Conservation (phyloP, 2,113 vertebrate genomes). For the Hepsetus odoe region DNA sequence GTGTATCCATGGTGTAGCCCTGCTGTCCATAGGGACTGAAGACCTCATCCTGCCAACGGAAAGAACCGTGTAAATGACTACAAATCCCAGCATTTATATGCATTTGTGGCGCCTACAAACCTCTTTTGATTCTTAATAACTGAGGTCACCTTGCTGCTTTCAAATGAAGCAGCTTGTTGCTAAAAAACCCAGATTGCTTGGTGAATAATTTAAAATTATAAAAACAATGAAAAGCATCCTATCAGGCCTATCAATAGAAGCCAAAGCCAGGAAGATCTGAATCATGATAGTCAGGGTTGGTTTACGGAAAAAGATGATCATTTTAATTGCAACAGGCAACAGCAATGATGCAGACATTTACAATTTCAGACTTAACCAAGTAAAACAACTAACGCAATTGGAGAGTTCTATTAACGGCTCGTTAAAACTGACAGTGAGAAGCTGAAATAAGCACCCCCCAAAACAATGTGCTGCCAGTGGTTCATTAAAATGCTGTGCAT, state of each 20-base stretch:
- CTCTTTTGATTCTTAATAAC: neutral
- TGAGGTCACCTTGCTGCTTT: neutral
- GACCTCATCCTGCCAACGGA: constrained; percentile 81
- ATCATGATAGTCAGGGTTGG: neutral
- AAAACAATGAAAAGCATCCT: neutral
- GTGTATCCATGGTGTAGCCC: constrained; percentile 81
- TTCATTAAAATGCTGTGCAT: neutral
- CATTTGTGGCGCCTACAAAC: neutral
- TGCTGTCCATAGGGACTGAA: constrained; percentile 83
- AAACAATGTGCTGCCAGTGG: neutral
- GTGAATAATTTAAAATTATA: neutral
- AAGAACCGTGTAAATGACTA: neutral
- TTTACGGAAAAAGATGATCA: neutral
- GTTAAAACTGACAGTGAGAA: too few species aligned
- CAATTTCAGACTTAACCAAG: too few species aligned
- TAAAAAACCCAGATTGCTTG: neutral
- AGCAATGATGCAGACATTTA: too few species aligned
- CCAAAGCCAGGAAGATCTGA: neutral
- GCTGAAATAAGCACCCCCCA: too few species aligned
- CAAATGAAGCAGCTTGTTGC: neutral
- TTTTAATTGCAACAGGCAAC: neutral
- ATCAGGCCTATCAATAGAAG: neutral
- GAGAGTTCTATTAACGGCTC: too few species aligned
- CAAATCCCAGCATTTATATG: neutral
- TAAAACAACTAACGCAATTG: too few species aligned